Base-by-base conservation (phyloP, 2,797 vertebrate species). In the Peromyscus melanophrys region DNA sequence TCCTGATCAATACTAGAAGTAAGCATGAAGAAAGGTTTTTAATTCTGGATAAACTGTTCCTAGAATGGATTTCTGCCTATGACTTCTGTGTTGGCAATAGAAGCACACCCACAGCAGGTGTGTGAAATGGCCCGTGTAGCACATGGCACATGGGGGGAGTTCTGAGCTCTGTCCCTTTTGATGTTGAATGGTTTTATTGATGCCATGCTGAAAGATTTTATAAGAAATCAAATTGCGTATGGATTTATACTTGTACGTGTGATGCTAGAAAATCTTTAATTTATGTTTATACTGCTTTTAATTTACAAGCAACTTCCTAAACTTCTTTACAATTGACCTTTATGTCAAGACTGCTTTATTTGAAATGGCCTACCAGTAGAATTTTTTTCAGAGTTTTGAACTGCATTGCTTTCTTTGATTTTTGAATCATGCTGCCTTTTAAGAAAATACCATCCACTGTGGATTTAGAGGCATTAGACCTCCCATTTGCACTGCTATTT, bases 51-150 rank as follows among this genome's bases (percentile, higher is more conserved):
- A 94, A 83, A 77, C 19, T 89, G 9, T 84, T 92, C 82, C 59
- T 85, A 82, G 78, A 87, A 43, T 92, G 29, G 63, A 40, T 93
- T 92, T 96, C 69, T 94, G 81, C 52, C 40, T 25, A 12, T 89
- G 46, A 71, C 49, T 89, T 97, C n/a, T 92, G 69, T 25, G 27
- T 82, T 86, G 91, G 75, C 61, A 61, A 87, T 90, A 85, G 65
- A 95, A 96, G 97, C 98, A 97, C 98, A 94, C 97, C 97, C 98
- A 95, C 80, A 89, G 34, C 98, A 98, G 98, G 97, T 98, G 98
- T 95, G 86, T 10, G 57, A 95, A 97, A 96, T 73, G 31, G 89
- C 97, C 93, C 34, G 37, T 37, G 31, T 77, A 86, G 90, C 96
- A 96, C 97, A 96, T 97, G 96, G 92, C 89, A 81, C 55, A 81